Evolutionary conservation across 2,888 invertebrate species (phyloP).

Genomic region (Watsonalla binaria): DNA sequence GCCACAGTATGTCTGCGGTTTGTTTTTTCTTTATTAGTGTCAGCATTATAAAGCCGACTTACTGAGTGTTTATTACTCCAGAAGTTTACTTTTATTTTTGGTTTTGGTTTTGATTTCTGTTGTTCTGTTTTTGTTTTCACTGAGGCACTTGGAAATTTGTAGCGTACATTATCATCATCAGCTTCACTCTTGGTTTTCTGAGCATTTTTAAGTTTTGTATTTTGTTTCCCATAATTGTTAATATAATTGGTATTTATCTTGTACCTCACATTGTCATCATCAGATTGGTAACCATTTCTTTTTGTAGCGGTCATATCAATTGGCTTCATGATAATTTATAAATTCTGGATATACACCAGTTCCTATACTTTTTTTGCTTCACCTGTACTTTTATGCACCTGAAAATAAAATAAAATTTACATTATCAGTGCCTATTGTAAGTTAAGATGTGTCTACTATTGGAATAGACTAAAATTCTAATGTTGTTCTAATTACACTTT

Average conservation of each 20-base stretch:
- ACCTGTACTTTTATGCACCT: neutral
- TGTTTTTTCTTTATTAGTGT: slow-evolving; percentile 31
- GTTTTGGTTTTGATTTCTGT: slow-evolving; percentile 51
- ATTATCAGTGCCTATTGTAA: no score
- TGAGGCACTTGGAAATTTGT: slow-evolving; percentile 54
- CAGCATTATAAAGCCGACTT: slow-evolving; percentile 41
- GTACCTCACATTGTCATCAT: slow-evolving; percentile 65
- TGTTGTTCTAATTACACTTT: no score
- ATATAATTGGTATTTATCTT: slow-evolving; percentile 58
- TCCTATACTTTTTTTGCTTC: neutral
- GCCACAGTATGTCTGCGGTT: slow-evolving; percentile 56
- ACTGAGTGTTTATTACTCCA: slow-evolving; percentile 61
- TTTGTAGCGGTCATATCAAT: slow-evolving; percentile 29
- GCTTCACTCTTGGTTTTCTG: slow-evolving; percentile 28
- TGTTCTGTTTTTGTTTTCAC: slow-evolving; percentile 41
- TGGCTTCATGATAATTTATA: slow-evolving; percentile 41
- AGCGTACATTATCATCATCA: slow-evolving; percentile 50
- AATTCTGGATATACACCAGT: neutral
- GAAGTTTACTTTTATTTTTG: slow-evolving; percentile 70
- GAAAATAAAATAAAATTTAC: neutral
- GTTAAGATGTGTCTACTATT: no score
- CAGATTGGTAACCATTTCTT: slow-evolving; percentile 59
- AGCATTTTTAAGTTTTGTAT: slow-evolving; percentile 30
- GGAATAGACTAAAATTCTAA: no score
- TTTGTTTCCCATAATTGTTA: slow-evolving; percentile 35